A percentile compares a stretch with the other conserved stretches of the same genome.
These are phyloP conservation scores for Laothoe populi DNA, from an alignment of 2,888 invertebrate species.

Conservation along the genomic window DNA sequence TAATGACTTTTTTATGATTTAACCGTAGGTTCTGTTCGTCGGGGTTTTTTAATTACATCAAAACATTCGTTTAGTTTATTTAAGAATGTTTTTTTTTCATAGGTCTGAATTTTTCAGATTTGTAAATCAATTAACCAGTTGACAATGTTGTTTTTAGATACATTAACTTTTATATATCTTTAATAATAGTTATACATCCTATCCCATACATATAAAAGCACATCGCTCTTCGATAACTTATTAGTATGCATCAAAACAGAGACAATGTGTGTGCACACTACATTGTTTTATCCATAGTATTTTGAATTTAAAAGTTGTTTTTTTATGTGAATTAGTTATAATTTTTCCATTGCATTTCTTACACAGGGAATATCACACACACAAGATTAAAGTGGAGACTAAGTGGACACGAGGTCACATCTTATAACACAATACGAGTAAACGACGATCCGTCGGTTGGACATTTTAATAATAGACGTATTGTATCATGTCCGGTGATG, in stretches of 20 bases:
- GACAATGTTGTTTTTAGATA: neutral
- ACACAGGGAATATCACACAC: constrained; percentile 31
- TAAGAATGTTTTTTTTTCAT: neutral
- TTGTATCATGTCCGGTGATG: constrained; percentile 55
- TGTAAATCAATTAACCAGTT: neutral
- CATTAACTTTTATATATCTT: no score
- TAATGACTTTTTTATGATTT: neutral
- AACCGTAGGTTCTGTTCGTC: no score
- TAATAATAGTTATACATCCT: no score
- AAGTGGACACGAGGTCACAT: constrained; percentile 58
- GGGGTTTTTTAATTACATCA: neutral
- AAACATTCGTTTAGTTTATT: neutral
- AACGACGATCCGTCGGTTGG: constrained; percentile 46
- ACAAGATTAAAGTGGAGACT: constrained; percentile 47
- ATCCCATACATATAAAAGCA: neutral
- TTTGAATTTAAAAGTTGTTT: neutral
- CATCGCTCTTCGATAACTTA: constrained; percentile 11
- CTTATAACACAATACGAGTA: constrained; percentile 47
- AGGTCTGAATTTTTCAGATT: neutral
- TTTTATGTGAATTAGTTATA: constrained; percentile 18
- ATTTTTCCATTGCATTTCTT: constrained; percentile 31
- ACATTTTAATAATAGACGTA: constrained; percentile 54
- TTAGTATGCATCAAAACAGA: neutral
- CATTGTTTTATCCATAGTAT: neutral
- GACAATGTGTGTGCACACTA: neutral